Evolutionary conservation across 1,140 invertebrate genomes (phyloP).

Genomic region (Drosophila kanapiae): DNA sequence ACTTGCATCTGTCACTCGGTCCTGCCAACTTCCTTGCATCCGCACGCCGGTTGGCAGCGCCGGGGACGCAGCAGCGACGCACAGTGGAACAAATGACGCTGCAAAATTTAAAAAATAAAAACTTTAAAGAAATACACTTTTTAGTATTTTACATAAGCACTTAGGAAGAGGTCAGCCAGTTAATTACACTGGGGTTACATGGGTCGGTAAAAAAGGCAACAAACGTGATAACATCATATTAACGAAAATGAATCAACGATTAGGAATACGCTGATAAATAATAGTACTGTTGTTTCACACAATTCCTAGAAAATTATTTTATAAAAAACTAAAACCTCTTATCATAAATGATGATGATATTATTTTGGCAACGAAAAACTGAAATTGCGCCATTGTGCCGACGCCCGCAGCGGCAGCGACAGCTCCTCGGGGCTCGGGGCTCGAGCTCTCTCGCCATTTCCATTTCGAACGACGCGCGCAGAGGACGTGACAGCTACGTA

Average conservation of each 20-base stretch:
- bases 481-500: constrained; percentile 40
- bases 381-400: constrained; percentile 4
- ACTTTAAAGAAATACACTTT: too few species aligned
- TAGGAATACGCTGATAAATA: not conserved
- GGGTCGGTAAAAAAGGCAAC: too few species aligned
- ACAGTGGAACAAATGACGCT: not conserved
- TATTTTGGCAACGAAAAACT: not conserved
- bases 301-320: too few species aligned
- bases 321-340: not conserved
- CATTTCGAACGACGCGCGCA: constrained; percentile 63
- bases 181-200: not conserved
- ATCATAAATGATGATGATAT: not conserved
- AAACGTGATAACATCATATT: not conserved
- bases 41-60: constrained; percentile 25
- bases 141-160: too few species aligned
- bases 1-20: constrained; percentile 9
- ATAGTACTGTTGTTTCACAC: not conserved
- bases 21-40: constrained; percentile 16
- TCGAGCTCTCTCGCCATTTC: constrained; percentile 47
- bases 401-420: constrained; percentile 9
- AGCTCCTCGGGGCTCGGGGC: constrained; percentile 10
- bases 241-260: not conserved
- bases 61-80: not conserved
- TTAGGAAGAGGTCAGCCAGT: too few species aligned
- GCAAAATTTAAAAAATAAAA: too few species aligned